Base-by-base conservation (phyloP, 2,797 vertebrate species). In the Parauchenoglanis punctatus region DNA sequence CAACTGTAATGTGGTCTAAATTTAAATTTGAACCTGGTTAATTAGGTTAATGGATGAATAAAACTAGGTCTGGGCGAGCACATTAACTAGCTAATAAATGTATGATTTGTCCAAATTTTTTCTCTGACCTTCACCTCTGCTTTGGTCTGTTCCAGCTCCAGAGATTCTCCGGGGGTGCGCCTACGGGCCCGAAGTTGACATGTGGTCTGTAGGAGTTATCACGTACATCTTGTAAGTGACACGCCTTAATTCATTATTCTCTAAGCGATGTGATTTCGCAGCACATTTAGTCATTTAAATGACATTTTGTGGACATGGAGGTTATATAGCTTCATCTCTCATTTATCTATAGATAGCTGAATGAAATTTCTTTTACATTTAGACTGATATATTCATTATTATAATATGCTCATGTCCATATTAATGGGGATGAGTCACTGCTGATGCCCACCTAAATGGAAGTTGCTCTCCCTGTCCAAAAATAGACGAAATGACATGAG, bases 201-300 rank as follows among this genome's bases (percentile, higher is more conserved):
- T 97, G 97, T 97, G 97, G 97, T 97, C 97, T 83, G 94, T 97
- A 89, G 97, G 97, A 86, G 96, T 97, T 89, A 97, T 97, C 90
- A 97, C 97, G 86, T 97, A 97, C 85, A 97, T 97, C 91, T 91
- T 97, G 97, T 97, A 95, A 97, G 97, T 96, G 89, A 81, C 86
- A 85, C 70, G 2, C 77, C 81, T 70, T 72, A 31, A 85, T 72
- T 86, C 83, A 84, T 83, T 84, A 52, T 86, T 83, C 86, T 70
- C 52, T 63, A 67, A 76, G 13, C 73, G 4, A 75, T 61, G 54
- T 61, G 80, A 46, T 90, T 87, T 65, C 52, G 11, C n/a, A 83
- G 72, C 76, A 82, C 70, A 31, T 31, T 56, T 7, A 52, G 63
- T 83, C 44, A n/a, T 83, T 67, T 20, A 7, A 44, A 28, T 44